Evolutionary conservation across 2,797 vertebrate species (phyloP).

Genomic region (Falco concolor): DNA sequence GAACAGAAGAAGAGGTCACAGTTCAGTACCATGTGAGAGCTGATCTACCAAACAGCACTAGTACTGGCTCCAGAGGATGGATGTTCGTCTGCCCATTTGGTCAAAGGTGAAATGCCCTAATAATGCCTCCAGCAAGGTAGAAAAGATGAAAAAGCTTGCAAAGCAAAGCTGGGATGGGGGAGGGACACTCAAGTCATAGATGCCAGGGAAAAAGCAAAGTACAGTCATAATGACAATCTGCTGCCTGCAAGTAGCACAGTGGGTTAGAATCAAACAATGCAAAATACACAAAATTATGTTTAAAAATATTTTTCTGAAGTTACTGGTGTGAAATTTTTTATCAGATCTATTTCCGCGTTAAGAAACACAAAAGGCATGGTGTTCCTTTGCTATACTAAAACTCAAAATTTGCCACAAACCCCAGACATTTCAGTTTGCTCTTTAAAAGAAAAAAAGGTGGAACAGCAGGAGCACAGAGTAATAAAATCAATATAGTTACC

Average conservation of each 20-base stretch:
- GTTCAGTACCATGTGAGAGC: conserved; percentile 62
- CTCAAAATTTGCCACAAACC: not conserved
- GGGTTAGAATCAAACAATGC: not conserved
- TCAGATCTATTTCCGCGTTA: not conserved
- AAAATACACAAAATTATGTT: not conserved
- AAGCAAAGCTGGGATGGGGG: not conserved
- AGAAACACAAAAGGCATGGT: not conserved
- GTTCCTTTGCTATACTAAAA: not conserved
- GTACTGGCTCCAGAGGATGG: conserved; percentile 55
- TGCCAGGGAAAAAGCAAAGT: conserved; percentile 13
- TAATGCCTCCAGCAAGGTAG: conserved; percentile 68
- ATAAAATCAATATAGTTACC: not conserved
- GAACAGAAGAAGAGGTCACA: conserved; percentile 68
- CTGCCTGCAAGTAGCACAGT: not conserved
- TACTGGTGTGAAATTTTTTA: not conserved
- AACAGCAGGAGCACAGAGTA: not conserved
- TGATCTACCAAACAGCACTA: conserved; percentile 48
- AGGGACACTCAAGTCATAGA: conserved; percentile 15
- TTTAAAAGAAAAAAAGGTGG: not conserved
- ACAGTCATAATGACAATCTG: not conserved
- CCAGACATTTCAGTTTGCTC: not conserved
- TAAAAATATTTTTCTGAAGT: not conserved
- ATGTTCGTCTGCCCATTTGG: conserved; percentile 57
- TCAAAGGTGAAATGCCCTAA: conserved; percentile 67
- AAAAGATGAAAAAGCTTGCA: conserved; percentile 50